phyloP scores from a whole-genome alignment of 2,888 invertebrate genomes.

The Caenorhabditis sulstoni region DNA sequence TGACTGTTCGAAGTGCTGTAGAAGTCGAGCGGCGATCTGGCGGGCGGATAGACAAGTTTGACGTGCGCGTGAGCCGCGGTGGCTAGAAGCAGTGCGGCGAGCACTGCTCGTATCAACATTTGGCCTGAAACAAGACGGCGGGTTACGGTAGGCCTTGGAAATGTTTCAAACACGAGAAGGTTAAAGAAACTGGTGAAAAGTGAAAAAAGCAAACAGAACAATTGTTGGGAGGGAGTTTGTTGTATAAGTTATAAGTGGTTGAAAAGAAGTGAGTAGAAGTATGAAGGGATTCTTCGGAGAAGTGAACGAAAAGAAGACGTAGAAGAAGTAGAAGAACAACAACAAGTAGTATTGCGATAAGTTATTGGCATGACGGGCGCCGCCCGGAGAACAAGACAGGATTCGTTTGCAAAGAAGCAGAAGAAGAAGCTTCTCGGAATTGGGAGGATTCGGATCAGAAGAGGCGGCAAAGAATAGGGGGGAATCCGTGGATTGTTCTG shows the following conservation, averaged over 20 bases:
- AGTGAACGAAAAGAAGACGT: conserved; percentile 2
- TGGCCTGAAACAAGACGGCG: too few relatives aligned
- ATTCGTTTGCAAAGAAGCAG: conserved; percentile 9
- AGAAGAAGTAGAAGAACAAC: conserved; percentile 33
- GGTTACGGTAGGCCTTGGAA: too few relatives aligned
- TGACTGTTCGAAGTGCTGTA: conserved; percentile 92
- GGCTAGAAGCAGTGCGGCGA: conserved; percentile 43
- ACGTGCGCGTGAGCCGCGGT: conserved; percentile 59
- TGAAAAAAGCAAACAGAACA: too few relatives aligned
- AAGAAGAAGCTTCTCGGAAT: too few relatives aligned
- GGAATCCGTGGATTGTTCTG: too few relatives aligned
- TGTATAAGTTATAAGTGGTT: too few relatives aligned
- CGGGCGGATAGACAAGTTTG: conserved; percentile 70
- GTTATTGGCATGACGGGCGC: conserved; percentile 37
- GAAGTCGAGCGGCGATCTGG: conserved; percentile 87
- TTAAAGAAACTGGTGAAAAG: too few relatives aligned
- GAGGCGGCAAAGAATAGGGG: too few relatives aligned
- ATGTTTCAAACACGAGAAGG: background rate
- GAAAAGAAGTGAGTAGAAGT: too few relatives aligned
- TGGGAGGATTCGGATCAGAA: conserved; percentile 4
- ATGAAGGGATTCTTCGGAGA: too few relatives aligned
- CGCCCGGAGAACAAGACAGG: conserved; percentile 16
- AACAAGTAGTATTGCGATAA: conserved; percentile 37
- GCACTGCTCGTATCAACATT: conserved; percentile 52
- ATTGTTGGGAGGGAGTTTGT: conserved; percentile 23